Conservation (phyloP, 2,113 vertebrate genomes). For the Nesoenas mayeri region DNA sequence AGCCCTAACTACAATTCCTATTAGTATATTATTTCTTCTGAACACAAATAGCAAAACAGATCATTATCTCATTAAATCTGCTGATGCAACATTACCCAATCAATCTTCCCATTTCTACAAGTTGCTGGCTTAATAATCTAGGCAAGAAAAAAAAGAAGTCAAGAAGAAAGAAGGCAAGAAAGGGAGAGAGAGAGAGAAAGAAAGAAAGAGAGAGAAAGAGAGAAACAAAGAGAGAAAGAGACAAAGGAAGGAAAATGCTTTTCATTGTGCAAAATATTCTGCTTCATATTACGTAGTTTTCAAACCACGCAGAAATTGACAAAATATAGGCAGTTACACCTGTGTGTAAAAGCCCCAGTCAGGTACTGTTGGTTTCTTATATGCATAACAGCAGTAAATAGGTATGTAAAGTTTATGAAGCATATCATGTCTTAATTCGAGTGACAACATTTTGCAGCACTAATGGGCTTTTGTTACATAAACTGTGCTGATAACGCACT, state of each 20-base stretch:
- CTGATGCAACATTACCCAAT: slow-evolving; percentile 21
- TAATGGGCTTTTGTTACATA: slow-evolving; percentile 14
- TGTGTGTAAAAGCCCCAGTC: not conserved
- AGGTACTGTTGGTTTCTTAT: not conserved
- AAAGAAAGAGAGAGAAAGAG: too few species aligned
- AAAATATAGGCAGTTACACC: not conserved
- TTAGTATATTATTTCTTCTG: not conserved
- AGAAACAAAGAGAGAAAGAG: not conserved
- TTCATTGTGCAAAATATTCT: not conserved
- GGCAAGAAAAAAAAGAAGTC: not conserved
- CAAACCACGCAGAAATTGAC: not conserved
- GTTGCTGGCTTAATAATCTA: not conserved
- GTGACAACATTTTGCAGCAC: not conserved
- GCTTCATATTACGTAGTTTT: not conserved
- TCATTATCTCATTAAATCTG: slow-evolving; percentile 32
- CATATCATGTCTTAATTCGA: not conserved
- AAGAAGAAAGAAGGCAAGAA: too few species aligned
- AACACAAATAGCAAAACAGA: slow-evolving; percentile 33
- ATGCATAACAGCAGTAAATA: not conserved
- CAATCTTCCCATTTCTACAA: not conserved
- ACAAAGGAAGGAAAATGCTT: not conserved
- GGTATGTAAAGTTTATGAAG: slow-evolving; percentile 5
- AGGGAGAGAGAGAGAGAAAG: too few species aligned
- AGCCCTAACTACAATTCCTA: not conserved
- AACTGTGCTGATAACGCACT: not conserved